Evolutionary conservation across 2,797 vertebrate species (phyloP).

Genomic region (Corythornis leucogaster): DNA sequence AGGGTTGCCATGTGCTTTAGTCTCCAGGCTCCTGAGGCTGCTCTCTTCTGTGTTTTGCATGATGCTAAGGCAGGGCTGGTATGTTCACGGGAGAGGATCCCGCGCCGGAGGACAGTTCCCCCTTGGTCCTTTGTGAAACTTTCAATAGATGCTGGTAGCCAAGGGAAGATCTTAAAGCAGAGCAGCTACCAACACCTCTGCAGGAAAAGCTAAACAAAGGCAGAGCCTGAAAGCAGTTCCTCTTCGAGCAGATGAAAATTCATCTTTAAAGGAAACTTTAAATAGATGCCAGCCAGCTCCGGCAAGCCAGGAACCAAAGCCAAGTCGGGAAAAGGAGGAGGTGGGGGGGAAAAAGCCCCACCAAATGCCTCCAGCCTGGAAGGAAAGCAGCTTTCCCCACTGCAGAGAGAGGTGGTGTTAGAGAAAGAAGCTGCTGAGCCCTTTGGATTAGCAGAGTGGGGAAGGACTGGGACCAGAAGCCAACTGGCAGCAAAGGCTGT

Average conservation of each 20-base stretch:
- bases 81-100: not conserved
- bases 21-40: not conserved
- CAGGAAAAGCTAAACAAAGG: conserved; percentile 34
- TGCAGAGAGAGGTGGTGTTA: fast-evolving
- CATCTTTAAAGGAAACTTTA: conserved; percentile 68
- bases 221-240: conserved; percentile 21
- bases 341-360: not conserved
- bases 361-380: not conserved
- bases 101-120: fast-evolving
- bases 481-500: not conserved
- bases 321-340: conserved; percentile 9
- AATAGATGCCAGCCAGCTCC: conserved; percentile 54
- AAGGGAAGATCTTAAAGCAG: not conserved
- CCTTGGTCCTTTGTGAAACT: not conserved
- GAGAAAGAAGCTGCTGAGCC: not conserved
- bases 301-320: conserved; percentile 2
- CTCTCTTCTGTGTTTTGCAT: not conserved
- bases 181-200: conserved; percentile 18
- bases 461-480: not conserved
- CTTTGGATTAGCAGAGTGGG: not conserved
- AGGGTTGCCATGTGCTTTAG: fast-evolving
- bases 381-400: not conserved
- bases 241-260: conserved; percentile 48
- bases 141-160: not conserved
- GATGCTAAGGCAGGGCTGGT: not conserved